Evolutionary conservation across 2,797 vertebrate species (phyloP).

Genomic region (Hylomyscus alleni): DNA sequence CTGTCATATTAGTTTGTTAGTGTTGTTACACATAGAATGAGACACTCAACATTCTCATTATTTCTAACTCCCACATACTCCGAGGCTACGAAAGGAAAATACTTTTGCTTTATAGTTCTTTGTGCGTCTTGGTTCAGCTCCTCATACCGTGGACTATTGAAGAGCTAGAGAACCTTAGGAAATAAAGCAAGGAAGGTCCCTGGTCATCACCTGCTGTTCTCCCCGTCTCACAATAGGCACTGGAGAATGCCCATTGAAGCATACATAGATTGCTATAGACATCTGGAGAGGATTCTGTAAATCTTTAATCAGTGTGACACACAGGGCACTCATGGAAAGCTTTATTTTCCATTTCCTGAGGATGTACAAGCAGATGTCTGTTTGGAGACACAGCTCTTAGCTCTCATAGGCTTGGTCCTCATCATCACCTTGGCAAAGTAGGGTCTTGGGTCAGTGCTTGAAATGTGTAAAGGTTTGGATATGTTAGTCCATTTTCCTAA

Average conservation of each 20-base stretch:
- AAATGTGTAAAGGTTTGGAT: conserved; percentile 3
- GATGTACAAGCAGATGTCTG: background rate
- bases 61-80: background rate
- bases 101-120: background rate
- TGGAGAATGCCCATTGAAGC: background rate
- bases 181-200: background rate
- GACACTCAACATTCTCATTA: background rate
- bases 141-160: background rate
- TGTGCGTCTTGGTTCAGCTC: background rate
- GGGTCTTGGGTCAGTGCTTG: background rate
- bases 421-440: background rate
- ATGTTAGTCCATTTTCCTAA: background rate
- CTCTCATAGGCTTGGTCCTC: background rate
- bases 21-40: background rate
- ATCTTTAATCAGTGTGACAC: background rate
- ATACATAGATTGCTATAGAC: background rate
- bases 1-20: background rate
- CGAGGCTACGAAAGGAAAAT: background rate
- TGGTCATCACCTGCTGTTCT: background rate
- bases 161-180: background rate
- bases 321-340: background rate
- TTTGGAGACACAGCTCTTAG: background rate
- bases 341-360: background rate
- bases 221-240: background rate
- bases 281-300: background rate